Evolutionary conservation across 37 sponge, comb jelly and placozoan species (phyloP), one percentile per base, ranked within the genome.

Genomic region (Crambe crambe): DNA sequence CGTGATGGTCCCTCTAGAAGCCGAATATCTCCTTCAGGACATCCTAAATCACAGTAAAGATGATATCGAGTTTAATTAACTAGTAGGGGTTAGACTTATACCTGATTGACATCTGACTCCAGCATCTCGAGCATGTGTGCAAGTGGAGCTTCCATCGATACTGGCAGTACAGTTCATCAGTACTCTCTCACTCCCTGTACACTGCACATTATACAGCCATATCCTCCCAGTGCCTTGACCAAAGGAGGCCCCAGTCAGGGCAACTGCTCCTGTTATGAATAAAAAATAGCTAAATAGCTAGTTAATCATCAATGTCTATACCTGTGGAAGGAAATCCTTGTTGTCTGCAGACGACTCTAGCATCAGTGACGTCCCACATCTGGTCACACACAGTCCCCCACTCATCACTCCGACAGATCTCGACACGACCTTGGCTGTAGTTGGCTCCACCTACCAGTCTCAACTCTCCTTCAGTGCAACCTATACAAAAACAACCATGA

Each of bases 351-450:
- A 32, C 77, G 10, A 75, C 77, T 29, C 62, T 54, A 27, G 77
- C 83, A 60, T 47, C 74, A 21, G 23, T 30, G 18, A 54, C 17
- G 57, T 74, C 62, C 74, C 73, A 81, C 25, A 15, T 6, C 35
- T 85, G 69, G 63, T 85, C 79, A 35, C 86, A 85, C 23, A 85
- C 70, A 40, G 86, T 85, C 2, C 86, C 86, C 86, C 86, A 85
- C 22, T 30, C 40, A 32, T 40, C 34, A 39, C 83, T 62, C 22
- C 83, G 79, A 68, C 57, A 80, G 59, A 85, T 51, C 73, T 85
- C 86, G n/a, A 85, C 58, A 39, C 86, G 86, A 34, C 86, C 86
- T 37, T 85, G 71, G 41, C 72, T 23, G 12, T 15, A 12, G 30
- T n/a, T 21, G 25, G 58, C 25, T 25, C 86, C 79, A 68, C 56